These are phyloP conservation scores for Serranus cabrilla DNA, from an alignment of 2,797 vertebrate genomes.

Conservation along the genomic window DNA sequence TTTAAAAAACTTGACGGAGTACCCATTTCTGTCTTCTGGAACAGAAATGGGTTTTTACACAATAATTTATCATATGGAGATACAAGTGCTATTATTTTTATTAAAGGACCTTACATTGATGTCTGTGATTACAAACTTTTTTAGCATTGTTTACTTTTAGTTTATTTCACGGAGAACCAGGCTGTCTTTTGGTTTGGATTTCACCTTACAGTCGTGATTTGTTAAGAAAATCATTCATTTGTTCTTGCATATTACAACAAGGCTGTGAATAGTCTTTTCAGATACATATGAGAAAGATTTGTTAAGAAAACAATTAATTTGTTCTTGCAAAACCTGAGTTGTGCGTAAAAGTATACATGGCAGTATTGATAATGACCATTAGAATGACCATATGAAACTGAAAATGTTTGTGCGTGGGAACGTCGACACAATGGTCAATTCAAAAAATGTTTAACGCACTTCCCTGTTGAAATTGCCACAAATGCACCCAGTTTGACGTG, in stretches of 20 bases:
- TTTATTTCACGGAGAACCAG: background rate
- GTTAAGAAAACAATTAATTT: background rate
- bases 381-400: constrained; percentile 51
- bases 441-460: background rate
- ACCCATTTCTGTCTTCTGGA: background rate
- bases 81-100: background rate
- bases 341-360: background rate
- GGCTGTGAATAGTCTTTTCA: background rate
- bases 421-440: background rate
- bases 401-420: constrained; percentile 29
- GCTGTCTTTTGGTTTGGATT: constrained; percentile 12
- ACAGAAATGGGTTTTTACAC: background rate
- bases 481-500: constrained; percentile 1
- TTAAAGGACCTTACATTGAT: background rate
- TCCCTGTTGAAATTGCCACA: background rate
- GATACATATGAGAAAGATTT: constrained; percentile 2
- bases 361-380: constrained; percentile 26
- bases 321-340: background rate
- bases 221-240: too few species aligned
- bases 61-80: background rate
- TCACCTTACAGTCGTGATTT: background rate
- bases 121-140: background rate
- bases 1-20: background rate
- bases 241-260: background rate
- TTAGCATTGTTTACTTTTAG: background rate